A percentile compares a stretch with the other conserved stretches of the same genome.
Conservation (phyloP, 2,113 vertebrate genomes). For the Marmota flaviventris region DNA sequence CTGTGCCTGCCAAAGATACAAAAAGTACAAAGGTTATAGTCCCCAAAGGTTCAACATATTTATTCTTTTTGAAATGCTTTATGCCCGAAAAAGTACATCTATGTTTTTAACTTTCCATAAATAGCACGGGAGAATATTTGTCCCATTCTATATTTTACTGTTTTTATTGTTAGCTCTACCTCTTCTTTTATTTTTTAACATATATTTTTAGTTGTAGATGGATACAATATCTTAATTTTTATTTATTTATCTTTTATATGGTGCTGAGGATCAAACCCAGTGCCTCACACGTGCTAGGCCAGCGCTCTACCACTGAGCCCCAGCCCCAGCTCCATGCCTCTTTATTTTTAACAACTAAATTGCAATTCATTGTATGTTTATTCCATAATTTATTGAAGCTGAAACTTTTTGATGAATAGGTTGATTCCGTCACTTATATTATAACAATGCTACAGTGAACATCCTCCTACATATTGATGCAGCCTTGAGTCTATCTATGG, state of each 20-base stretch:
- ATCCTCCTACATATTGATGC: background rate
- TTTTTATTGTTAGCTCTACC: background rate
- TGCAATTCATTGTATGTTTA: background rate
- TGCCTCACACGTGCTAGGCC: no score
- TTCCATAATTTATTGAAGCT: background rate
- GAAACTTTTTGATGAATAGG: background rate
- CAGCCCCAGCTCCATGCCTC: background rate
- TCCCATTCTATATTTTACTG: background rate
- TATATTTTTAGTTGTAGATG: no score
- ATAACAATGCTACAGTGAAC: background rate
- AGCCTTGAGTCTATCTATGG: background rate
- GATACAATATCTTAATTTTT: no score
- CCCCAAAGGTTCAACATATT: background rate
- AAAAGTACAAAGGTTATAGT: background rate
- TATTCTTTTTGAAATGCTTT: background rate
- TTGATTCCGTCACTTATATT: background rate
- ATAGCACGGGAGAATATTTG: background rate
- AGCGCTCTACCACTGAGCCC: no score
- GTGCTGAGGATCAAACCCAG: no score
- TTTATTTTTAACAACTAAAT: conserved; percentile 5
- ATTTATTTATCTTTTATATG: no score
- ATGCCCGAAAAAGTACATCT: background rate
- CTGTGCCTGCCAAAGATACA: background rate
- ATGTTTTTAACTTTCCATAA: background rate
- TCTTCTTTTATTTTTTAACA: background rate